Evolutionary conservation across 2,113 vertebrate species (phyloP).

Genomic region (Ahaetulla prasina): DNA sequence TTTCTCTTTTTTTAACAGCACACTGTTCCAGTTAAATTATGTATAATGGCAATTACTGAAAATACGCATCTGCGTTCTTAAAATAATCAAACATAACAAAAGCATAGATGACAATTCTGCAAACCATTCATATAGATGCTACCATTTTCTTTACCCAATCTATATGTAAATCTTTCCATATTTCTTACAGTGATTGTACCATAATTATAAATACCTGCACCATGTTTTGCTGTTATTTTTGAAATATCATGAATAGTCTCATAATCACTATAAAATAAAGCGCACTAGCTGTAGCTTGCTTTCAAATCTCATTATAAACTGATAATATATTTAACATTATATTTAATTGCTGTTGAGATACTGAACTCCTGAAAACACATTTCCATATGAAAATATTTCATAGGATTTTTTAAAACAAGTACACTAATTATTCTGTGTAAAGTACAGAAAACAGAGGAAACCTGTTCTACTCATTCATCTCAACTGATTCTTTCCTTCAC

Average conservation of each 20-base stretch:
- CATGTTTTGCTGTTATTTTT: slow-evolving; percentile 34
- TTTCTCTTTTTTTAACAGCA: slow-evolving; percentile 17
- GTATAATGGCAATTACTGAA: slow-evolving; percentile 28
- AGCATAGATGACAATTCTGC: background rate
- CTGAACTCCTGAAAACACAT: background rate
- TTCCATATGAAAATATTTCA: slow-evolving; percentile 21
- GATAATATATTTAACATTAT: slow-evolving; percentile 15
- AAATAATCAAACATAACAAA: slow-evolving; percentile 27
- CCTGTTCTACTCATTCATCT: slow-evolving; percentile 12
- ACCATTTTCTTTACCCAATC: slow-evolving; percentile 26
- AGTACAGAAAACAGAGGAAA: slow-evolving; percentile 11
- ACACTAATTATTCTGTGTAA: slow-evolving; percentile 12
- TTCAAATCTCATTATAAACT: slow-evolving; percentile 20
- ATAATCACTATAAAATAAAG: slow-evolving; percentile 24
- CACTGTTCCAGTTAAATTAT: slow-evolving; percentile 26
- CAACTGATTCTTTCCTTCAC: slow-evolving; percentile 3
- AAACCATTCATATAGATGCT: background rate
- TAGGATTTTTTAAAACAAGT: slow-evolving; percentile 19
- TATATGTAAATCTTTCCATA: slow-evolving; percentile 27
- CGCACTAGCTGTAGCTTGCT: background rate
- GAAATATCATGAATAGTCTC: slow-evolving; percentile 3
- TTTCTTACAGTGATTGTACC: slow-evolving; percentile 4
- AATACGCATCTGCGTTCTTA: slow-evolving; percentile 1
- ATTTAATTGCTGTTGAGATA: slow-evolving; percentile 1
- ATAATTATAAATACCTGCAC: slow-evolving; percentile 5